Percentiles rank a stretch among this genome's conserved stretches.
Evolutionary conservation across 2,888 invertebrate species (phyloP).

Genomic region (Auanema freiburgensis): DNA sequence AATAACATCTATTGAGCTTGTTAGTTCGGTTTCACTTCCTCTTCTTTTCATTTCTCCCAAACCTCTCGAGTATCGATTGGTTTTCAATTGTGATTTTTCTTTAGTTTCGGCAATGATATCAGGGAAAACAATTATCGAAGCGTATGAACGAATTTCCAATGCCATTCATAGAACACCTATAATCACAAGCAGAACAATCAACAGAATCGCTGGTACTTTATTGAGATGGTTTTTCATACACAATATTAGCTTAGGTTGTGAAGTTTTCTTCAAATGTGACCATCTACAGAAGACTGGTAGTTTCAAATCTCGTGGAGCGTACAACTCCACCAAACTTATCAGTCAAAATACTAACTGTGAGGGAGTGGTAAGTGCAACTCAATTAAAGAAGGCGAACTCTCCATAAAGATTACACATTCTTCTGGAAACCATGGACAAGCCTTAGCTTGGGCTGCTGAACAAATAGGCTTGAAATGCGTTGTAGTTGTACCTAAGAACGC

Average conservation of each 20-base stretch:
- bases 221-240: not conserved
- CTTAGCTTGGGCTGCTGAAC: constrained; percentile 64
- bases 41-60: not conserved
- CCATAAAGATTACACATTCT: constrained; percentile 66
- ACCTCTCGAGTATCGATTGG: not conserved
- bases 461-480: constrained; percentile 64
- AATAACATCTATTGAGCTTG: no score
- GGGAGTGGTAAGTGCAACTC: constrained; percentile 40
- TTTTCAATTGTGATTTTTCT: not conserved
- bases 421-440: constrained; percentile 69
- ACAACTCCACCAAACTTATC: constrained; percentile 54
- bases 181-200: constrained; percentile 26
- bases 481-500: constrained; percentile 68
- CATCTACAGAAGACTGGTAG: constrained; percentile 65
- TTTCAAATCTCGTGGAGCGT: constrained; percentile 65
- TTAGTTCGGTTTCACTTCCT: no score
- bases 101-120: constrained; percentile 14
- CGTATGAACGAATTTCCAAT: constrained; percentile 21
- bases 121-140: constrained; percentile 23
- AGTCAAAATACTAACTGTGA: constrained; percentile 23
- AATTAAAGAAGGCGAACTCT: not conserved
- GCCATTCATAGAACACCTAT: constrained; percentile 37
- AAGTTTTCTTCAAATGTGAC: constrained; percentile 62
- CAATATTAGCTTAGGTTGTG: constrained; percentile 5
- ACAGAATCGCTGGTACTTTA: constrained; percentile 25